phyloP scores from a whole-genome alignment of 2,888 invertebrate genomes.

The Alsophila aescularia region DNA sequence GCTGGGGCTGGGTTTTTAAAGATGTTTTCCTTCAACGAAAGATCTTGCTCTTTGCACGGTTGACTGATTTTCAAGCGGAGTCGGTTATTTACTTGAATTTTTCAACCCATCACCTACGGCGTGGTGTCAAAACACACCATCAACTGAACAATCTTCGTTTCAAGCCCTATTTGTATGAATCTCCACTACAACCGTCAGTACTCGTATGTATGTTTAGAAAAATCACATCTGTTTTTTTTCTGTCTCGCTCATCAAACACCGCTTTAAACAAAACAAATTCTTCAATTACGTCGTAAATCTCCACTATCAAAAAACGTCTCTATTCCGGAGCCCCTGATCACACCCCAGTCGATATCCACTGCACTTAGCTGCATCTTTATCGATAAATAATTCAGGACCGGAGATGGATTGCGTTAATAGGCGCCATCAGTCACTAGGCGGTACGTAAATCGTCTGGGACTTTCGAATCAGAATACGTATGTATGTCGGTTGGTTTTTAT shows the following conservation, averaged over 20 bases:
- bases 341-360: conserved; percentile 34
- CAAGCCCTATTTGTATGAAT: too few relatives aligned
- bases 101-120: too few relatives aligned
- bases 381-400: conserved; percentile 70
- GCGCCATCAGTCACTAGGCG: conserved; percentile 62
- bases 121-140: too few relatives aligned
- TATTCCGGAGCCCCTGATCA: conserved; percentile 7
- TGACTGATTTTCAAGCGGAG: too few relatives aligned
- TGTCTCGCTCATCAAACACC: background rate
- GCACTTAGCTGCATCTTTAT: conserved; percentile 64
- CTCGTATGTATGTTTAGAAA: too few relatives aligned
- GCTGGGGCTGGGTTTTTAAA: too few relatives aligned
- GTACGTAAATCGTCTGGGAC: conserved; percentile 77
- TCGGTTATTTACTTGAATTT: too few relatives aligned
- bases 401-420: conserved; percentile 71
- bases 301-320: conserved; percentile 14
- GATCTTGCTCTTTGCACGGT: too few relatives aligned
- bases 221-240: too few relatives aligned
- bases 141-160: too few relatives aligned
- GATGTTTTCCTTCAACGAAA: too few relatives aligned
- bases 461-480: conserved; percentile 49
- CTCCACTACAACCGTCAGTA: too few relatives aligned
- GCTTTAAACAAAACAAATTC: background rate
- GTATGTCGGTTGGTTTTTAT: conserved; percentile 3
- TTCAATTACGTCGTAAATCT: conserved; percentile 11